Evolutionary conservation across 2,113 vertebrate species (phyloP), one percentile per base, ranked within the genome.

Genomic region (Hiodon alosoides): DNA sequence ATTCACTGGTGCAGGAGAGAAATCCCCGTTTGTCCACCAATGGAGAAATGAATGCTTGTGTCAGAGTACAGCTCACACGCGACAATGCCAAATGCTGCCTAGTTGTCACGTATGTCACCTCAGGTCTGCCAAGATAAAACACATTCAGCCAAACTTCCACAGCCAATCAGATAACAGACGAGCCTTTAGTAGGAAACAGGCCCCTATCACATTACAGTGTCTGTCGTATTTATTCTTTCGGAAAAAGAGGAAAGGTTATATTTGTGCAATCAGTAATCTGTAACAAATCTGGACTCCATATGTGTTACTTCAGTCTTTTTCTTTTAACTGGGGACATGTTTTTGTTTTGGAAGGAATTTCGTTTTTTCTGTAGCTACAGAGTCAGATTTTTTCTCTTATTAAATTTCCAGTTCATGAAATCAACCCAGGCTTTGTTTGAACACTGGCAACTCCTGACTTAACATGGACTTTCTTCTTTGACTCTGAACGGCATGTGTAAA

Each of bases 261-360:
- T 83, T 80, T 86, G 76, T 81, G 73, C 31, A 65, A 78, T 85
- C 13, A 57, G 75, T 79, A 79, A 73, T 86, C 80, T 81, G 75
- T 71, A 58, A 69, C 80, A 82, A 79, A 84, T 88, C 84, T 87
- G 87, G 83, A 11, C 68, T 50, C 83, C 87, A 87, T 72, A 87
- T 89, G 85, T 70, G 81, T 52, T 62, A 69, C 69, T 78, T 76
- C 75, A 79, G 75, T 78, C 73, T 84, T 77, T 82, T 77, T 76
- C 67, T 83, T 81, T 82, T 73, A 83, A 65, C 73, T 75, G n/a
- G 61, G 64, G 57, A 72, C 65, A 69, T 81, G 79, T 80, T 76
- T 80, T 79, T 69, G 65, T 17, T 76, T 71, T 70, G 72, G 72
- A 74, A 74, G 81, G 76, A 77, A 71, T 67, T 76, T 67, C 73